phyloP scores from a whole-genome alignment of 1,140 invertebrate genomes.

The Ganaspis sp. region DNA sequence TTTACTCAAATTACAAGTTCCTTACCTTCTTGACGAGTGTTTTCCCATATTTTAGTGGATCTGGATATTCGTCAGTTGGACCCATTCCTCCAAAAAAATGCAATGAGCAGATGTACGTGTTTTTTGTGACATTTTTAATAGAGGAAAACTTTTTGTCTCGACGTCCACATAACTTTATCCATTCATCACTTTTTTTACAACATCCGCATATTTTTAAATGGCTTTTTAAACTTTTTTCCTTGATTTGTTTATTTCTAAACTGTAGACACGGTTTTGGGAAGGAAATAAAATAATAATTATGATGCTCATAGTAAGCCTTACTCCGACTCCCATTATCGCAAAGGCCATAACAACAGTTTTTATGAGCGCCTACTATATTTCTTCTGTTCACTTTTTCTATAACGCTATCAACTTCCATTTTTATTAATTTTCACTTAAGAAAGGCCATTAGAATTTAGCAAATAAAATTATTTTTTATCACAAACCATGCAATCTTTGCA shows the following conservation, averaged over 20 bases:
- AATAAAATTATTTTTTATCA: too few species aligned
- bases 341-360: too few species aligned
- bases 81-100: slow-evolving; percentile 44
- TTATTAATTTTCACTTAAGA: too few species aligned
- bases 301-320: too few species aligned
- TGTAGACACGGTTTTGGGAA: too few species aligned
- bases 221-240: neutral
- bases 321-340: too few species aligned
- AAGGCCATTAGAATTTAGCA: too few species aligned
- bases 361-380: too few species aligned
- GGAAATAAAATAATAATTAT: too few species aligned
- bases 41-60: slow-evolving; percentile 7
- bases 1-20: neutral
- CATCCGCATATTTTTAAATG: slow-evolving; percentile 38
- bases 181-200: slow-evolving; percentile 45
- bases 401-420: too few species aligned
- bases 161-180: slow-evolving; percentile 46
- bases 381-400: too few species aligned
- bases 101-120: slow-evolving; percentile 45
- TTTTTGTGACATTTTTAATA: slow-evolving; percentile 45
- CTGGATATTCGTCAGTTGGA: slow-evolving; percentile 24
- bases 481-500: too few species aligned
- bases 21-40: neutral
- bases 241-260: neutral
- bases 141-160: slow-evolving; percentile 31